These are phyloP conservation scores for Carcharodon carcharias DNA, from an alignment of 2,797 vertebrate genomes.

Conservation along the genomic window DNA sequence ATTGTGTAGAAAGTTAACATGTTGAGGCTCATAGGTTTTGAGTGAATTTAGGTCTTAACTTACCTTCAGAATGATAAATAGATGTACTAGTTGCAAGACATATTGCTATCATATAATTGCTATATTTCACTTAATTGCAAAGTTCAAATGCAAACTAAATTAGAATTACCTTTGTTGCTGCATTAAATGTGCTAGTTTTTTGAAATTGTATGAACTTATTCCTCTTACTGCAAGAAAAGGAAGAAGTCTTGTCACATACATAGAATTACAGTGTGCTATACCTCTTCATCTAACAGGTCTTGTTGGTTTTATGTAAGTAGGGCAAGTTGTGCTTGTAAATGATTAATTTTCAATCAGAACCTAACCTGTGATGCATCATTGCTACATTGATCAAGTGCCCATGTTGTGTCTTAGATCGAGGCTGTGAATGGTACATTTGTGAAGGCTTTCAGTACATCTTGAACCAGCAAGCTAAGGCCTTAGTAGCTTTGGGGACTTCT, in stretches of 20 bases:
- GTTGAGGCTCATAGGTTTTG: background rate
- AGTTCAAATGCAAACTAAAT: background rate
- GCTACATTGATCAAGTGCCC: background rate
- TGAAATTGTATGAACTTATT: background rate
- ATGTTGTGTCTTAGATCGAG: slow-evolving; percentile 52
- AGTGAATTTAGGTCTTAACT: background rate
- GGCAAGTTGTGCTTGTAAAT: background rate
- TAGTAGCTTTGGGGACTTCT: slow-evolving; percentile 68
- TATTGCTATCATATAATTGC: background rate
- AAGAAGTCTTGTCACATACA: background rate
- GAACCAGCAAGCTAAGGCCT: slow-evolving; percentile 72
- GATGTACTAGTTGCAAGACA: background rate
- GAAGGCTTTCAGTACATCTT: slow-evolving; percentile 89
- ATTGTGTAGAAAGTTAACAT: no score
- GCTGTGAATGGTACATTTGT: slow-evolving; percentile 70
- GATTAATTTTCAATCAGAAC: background rate
- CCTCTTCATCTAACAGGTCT: background rate
- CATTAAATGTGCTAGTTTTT: background rate
- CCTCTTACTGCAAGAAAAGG: background rate
- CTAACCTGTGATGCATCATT: background rate
- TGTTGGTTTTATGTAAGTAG: background rate
- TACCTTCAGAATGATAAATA: background rate
- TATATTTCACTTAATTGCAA: background rate
- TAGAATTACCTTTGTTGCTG: background rate
- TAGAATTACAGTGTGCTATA: background rate